A percentile compares a stretch with the other conserved stretches of the same genome.
Conservation (phyloP, 2,888 invertebrate species). For the Ennomos fuscantarius region DNA sequence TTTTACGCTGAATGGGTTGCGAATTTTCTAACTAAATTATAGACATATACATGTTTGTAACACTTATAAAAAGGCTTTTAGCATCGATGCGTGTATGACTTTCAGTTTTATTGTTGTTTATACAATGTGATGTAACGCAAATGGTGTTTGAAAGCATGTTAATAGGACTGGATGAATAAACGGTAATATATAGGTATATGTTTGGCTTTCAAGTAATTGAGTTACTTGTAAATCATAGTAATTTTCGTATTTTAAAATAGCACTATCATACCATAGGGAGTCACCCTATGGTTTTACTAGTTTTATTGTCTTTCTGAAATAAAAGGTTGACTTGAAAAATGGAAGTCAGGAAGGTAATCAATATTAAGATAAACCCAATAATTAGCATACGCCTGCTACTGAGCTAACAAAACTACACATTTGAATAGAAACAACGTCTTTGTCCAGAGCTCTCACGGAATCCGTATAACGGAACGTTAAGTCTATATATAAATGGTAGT, state of each 20-base stretch:
- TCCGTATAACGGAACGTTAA: slow-evolving; percentile 68
- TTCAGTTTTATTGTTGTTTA: slow-evolving; percentile 59
- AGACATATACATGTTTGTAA: slow-evolving; percentile 26
- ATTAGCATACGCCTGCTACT: slow-evolving; percentile 37
- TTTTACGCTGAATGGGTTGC: slow-evolving; percentile 52
- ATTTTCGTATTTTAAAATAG: too few relatives aligned
- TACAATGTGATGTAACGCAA: slow-evolving; percentile 39
- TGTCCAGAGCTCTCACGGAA: slow-evolving; percentile 75
- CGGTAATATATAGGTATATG: too few relatives aligned
- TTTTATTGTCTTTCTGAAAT: too few relatives aligned
- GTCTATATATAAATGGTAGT: slow-evolving; percentile 49
- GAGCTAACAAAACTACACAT: slow-evolving; percentile 45
- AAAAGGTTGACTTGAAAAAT: background rate
- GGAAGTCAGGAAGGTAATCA: background rate
- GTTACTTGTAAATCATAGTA: too few relatives aligned
- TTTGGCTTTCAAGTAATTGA: too few relatives aligned
- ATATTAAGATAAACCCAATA: slow-evolving; percentile 5
- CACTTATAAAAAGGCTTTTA: slow-evolving; percentile 48
- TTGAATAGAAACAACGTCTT: slow-evolving; percentile 60
- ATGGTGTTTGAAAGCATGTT: slow-evolving; percentile 33
- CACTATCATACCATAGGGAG: too few relatives aligned
- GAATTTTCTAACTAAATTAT: slow-evolving; percentile 54
- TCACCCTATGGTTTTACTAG: too few relatives aligned
- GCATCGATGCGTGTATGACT: slow-evolving; percentile 53
- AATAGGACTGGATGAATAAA: slow-evolving; percentile 13